Evolutionary conservation across 1,140 invertebrate species (phyloP).

Genomic region (Drosophila pectinifera): DNA sequence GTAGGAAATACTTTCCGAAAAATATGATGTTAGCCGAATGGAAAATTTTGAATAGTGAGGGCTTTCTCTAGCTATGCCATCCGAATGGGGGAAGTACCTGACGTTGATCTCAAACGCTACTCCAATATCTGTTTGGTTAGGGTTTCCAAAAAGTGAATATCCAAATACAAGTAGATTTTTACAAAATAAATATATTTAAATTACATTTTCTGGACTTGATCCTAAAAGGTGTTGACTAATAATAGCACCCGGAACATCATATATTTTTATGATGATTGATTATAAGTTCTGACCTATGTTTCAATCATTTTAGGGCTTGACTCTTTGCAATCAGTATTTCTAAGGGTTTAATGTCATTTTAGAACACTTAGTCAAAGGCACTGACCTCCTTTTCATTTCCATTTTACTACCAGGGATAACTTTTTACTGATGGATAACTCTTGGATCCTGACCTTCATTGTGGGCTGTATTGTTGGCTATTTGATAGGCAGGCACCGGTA

Average conservation of each 20-base stretch:
- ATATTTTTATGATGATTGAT: too few relatives aligned
- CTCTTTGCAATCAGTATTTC: not conserved
- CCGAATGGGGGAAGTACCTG: slow-evolving; percentile 9
- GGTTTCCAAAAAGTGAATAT: not conserved
- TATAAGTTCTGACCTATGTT: too few relatives aligned
- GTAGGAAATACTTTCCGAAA: slow-evolving; percentile 13
- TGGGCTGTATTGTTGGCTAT: slow-evolving; percentile 57
- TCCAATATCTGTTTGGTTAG: not conserved
- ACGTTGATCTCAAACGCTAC: slow-evolving; percentile 9
- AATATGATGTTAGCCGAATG: slow-evolving; percentile 29
- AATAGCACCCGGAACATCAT: too few relatives aligned
- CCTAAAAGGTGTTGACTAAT: not conserved
- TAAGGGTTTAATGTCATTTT: not conserved
- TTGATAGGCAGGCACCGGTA: slow-evolving; percentile 32
- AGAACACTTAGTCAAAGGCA: not conserved
- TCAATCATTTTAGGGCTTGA: too few relatives aligned
- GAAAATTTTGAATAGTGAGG: slow-evolving; percentile 36
- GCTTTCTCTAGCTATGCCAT: not conserved
- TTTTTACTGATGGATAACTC: slow-evolving; percentile 55
- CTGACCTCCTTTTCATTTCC: too few relatives aligned
- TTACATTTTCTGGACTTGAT: not conserved
- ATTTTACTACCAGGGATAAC: too few relatives aligned
- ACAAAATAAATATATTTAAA: not conserved
- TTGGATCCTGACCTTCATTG: slow-evolving; percentile 20
- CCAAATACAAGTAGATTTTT: too few relatives aligned